These are phyloP conservation scores for Bufotes viridis DNA, from an alignment of 2,797 vertebrate genomes.

Conservation along the genomic window DNA sequence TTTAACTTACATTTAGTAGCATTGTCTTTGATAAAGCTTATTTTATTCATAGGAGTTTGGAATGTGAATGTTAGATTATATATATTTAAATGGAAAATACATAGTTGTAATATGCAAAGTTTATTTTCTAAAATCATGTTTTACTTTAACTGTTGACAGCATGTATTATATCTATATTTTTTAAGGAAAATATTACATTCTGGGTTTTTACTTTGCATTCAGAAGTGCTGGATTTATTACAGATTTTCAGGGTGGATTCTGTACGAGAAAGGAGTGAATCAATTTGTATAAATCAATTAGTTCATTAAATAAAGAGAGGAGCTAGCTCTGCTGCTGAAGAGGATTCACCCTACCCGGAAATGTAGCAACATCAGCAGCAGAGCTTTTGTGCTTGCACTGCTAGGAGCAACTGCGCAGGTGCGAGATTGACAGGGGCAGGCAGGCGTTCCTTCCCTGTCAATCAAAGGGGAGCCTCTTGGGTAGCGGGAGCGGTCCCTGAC, in stretches of 20 bases:
- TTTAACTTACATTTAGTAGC: constrained; percentile 19
- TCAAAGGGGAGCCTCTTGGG: too few species aligned
- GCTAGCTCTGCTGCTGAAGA: too few species aligned
- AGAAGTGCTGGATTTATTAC: not conserved
- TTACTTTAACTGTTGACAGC: not conserved
- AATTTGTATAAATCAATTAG: too few species aligned
- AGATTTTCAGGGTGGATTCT: not conserved
- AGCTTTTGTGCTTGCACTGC: too few species aligned
- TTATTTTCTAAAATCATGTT: not conserved
- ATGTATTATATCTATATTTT: not conserved
- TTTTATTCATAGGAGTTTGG: constrained; percentile 1
- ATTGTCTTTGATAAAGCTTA: not conserved
- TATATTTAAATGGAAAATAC: not conserved
- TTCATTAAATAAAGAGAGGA: too few species aligned
- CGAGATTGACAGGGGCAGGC: too few species aligned
- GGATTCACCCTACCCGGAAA: too few species aligned
- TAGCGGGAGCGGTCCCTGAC: too few species aligned
- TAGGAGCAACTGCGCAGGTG: too few species aligned
- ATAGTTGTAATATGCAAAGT: not conserved
- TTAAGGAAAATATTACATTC: not conserved
- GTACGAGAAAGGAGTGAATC: not conserved
- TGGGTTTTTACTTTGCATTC: not conserved
- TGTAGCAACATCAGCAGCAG: too few species aligned
- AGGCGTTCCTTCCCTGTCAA: too few species aligned
- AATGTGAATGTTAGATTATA: not conserved